Evolutionary conservation across 2,113 vertebrate species (phyloP).

Genomic region (Prionailurus bengalensis): DNA sequence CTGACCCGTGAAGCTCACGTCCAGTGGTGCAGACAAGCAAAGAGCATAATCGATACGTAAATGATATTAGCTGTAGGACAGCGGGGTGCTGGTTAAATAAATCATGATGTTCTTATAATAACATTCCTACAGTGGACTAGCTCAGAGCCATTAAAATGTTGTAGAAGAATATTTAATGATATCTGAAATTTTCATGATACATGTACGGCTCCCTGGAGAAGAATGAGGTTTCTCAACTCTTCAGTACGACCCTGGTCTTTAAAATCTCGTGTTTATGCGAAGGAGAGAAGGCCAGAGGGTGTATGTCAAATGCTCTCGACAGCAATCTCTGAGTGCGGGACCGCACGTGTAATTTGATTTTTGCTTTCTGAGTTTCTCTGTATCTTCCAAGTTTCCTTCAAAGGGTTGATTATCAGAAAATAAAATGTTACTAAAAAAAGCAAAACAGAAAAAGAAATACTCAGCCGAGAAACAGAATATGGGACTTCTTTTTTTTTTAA

Average conservation of each 20-base stretch:
- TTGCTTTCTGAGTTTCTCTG: neutral
- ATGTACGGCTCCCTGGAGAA: neutral
- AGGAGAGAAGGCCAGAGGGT: neutral
- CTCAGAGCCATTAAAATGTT: neutral
- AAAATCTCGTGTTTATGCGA: neutral
- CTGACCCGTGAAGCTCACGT: neutral
- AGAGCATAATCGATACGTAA: too few species aligned
- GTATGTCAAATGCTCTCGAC: rapidly evolving
- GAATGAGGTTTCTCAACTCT: neutral
- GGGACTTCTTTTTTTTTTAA: neutral
- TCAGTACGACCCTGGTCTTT: neutral
- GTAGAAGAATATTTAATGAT: neutral
- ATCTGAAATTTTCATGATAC: neutral
- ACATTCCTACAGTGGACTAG: rapidly evolving
- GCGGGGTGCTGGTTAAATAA: too few species aligned
- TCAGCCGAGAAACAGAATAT: neutral
- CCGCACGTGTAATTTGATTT: rapidly evolving
- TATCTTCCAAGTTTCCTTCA: neutral
- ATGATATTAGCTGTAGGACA: rapidly evolving
- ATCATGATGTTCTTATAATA: too few species aligned
- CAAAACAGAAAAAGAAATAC: neutral
- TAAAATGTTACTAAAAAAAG: neutral
- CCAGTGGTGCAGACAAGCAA: neutral
- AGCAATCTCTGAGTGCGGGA: rapidly evolving
- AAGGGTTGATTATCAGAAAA: neutral